A percentile compares a stretch with the other conserved stretches of the same genome.
These are phyloP conservation scores for Leptinotarsa undecemlineata DNA, from an alignment of 1,140 invertebrate species.

Conservation along the genomic window DNA sequence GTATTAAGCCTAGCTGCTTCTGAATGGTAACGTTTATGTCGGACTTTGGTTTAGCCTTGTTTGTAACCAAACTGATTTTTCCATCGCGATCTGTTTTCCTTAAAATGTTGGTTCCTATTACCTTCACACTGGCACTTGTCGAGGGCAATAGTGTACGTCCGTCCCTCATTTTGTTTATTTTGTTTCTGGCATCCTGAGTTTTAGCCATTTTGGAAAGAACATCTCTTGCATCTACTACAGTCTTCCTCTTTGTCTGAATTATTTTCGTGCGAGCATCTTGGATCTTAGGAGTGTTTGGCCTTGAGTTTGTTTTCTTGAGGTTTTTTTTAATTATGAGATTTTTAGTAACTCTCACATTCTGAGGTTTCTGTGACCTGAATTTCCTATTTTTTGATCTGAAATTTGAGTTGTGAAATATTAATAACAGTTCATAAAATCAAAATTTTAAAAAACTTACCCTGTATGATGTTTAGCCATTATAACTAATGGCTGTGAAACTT, in stretches of 20 bases:
- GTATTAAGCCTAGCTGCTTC: constrained; percentile 50
- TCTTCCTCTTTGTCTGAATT: constrained; percentile 68
- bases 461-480: neutral
- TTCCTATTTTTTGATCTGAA: constrained; percentile 7
- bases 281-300: constrained; percentile 22
- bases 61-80: constrained; percentile 59
- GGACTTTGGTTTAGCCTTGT: constrained; percentile 53
- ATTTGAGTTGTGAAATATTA: neutral
- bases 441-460: neutral
- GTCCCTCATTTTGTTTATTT: constrained; percentile 60
- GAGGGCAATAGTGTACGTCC: constrained; percentile 25
- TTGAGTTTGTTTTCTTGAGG: neutral
- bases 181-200: constrained; percentile 65
- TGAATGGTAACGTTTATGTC: constrained; percentile 51
- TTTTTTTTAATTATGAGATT: constrained; percentile 4
- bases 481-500: neutral
- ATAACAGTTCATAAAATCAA: neutral
- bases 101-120: constrained; percentile 54
- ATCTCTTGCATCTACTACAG: constrained; percentile 70
- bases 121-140: constrained; percentile 41
- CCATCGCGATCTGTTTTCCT: constrained; percentile 60
- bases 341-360: constrained; percentile 1
- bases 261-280: constrained; percentile 71
- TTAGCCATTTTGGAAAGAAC: constrained; percentile 69
- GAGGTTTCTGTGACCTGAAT: constrained; percentile 19